Percentiles rank a stretch among this genome's conserved stretches.
These are phyloP conservation scores for Gobiocypris rarus DNA, from an alignment of 2,113 vertebrate genomes.

Conservation along the genomic window DNA sequence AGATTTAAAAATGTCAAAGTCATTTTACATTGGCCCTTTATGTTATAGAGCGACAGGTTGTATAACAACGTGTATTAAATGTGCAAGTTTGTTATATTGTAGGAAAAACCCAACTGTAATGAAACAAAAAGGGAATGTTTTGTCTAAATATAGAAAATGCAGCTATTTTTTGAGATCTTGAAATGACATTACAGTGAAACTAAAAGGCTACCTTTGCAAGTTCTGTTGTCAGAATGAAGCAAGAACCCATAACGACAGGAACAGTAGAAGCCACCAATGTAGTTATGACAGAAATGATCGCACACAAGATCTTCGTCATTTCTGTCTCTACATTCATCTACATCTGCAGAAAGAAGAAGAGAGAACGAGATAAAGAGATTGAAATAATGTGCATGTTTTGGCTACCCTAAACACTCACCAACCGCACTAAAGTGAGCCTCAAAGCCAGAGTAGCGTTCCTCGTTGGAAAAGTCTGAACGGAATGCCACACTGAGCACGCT, in stretches of 20 bases:
- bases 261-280: conserved; percentile 93
- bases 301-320: conserved; percentile 84
- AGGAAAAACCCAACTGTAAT: not conserved
- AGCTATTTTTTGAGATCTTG: not conserved
- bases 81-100: not conserved
- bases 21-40: not conserved
- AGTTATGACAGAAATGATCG: conserved; percentile 96
- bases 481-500: conserved; percentile 84
- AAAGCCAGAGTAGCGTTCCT: conserved; percentile 90
- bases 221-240: conserved; percentile 92
- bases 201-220: conserved; percentile 85
- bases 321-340: conserved; percentile 88
- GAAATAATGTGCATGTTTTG: not conserved
- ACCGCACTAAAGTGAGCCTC: conserved; percentile 88
- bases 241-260: conserved; percentile 95
- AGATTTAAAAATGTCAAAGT: not conserved
- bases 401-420: conserved; percentile 69
- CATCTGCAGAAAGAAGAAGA: conserved; percentile 74
- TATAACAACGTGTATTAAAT: not conserved
- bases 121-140: not conserved
- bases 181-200: not conserved
- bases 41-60: not conserved
- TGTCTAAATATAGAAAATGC: not conserved
- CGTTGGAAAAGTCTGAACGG: conserved; percentile 93
- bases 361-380: not conserved